phyloP scores from a whole-genome alignment of 2,888 invertebrate genomes.

The Epistrophella euchroma region DNA sequence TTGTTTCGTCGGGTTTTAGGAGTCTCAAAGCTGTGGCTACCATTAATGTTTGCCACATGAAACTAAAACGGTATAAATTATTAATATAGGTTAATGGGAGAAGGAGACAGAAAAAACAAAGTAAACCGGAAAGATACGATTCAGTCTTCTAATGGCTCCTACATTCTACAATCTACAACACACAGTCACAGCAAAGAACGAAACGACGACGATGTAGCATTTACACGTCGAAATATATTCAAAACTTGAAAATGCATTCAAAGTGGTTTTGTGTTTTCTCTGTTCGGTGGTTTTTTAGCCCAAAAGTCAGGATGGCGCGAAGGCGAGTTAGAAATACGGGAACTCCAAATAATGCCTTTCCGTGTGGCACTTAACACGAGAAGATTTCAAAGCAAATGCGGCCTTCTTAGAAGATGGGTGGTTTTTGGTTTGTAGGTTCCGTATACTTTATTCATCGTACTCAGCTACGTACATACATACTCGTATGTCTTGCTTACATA shows the following conservation, averaged over 20 bases:
- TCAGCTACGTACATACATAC: neutral
- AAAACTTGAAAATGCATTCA: slow-evolving; percentile 58
- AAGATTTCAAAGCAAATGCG: slow-evolving; percentile 57
- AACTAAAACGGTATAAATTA: slow-evolving; percentile 71
- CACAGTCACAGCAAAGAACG: neutral
- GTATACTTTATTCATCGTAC: neutral
- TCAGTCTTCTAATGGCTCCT: slow-evolving; percentile 51
- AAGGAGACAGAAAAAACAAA: neutral
- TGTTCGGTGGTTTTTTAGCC: slow-evolving; percentile 33
- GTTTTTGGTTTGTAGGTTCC: slow-evolving; percentile 19
- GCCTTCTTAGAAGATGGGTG: slow-evolving; percentile 33
- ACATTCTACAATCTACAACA: slow-evolving; percentile 20
- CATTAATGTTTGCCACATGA: slow-evolving; percentile 67
- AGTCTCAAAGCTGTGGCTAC: slow-evolving; percentile 61
- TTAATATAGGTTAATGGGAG: slow-evolving; percentile 70
- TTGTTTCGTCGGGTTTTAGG: slow-evolving; percentile 39
- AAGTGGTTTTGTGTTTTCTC: slow-evolving; percentile 46
- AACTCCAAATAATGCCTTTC: slow-evolving; percentile 47
- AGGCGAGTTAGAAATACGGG: slow-evolving; percentile 29
- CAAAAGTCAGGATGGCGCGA: neutral
- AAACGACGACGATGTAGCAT: neutral
- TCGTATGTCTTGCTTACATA: neutral
- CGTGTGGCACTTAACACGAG: slow-evolving; percentile 47
- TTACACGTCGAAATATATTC: slow-evolving; percentile 37
- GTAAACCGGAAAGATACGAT: slow-evolving; percentile 29